Conservation (phyloP, 1,140 invertebrate species). For the Trigoniulus corallinus region DNA sequence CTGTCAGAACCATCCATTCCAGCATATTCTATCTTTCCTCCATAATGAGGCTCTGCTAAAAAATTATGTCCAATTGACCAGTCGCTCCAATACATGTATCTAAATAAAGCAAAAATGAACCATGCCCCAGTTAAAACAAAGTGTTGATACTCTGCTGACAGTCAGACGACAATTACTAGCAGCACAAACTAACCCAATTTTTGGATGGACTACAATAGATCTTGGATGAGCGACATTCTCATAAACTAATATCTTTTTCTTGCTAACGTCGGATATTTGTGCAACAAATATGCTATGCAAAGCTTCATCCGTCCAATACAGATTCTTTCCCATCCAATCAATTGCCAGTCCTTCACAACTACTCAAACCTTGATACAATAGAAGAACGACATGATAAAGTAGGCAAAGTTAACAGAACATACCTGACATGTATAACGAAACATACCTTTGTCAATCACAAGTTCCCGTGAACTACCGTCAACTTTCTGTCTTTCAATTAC, state of each 20-base stretch:
- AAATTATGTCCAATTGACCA: conserved; percentile 20
- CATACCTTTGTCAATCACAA: conserved; percentile 24
- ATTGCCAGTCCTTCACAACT: conserved; percentile 52
- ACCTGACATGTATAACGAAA: not conserved
- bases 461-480: conserved; percentile 23
- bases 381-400: not conserved
- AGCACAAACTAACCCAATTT: conserved; percentile 25
- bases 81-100: conserved; percentile 34
- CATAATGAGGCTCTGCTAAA: conserved; percentile 7
- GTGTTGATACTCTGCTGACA: not conserved
- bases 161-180: not conserved
- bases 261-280: conserved; percentile 32
- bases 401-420: not conserved
- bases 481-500: conserved; percentile 30
- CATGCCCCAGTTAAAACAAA: not conserved
- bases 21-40: conserved; percentile 30
- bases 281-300: conserved; percentile 41
- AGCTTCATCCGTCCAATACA: conserved; percentile 65
- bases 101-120: conserved; percentile 11
- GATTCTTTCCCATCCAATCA: conserved; percentile 58
- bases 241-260: conserved; percentile 34
- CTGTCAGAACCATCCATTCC: conserved; percentile 34
- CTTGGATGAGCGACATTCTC: conserved; percentile 37
- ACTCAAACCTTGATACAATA: conserved; percentile 25
- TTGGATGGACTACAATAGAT: conserved; percentile 50